A percentile compares a stretch with the other conserved stretches of the same genome.
These are phyloP conservation scores for Ceratitis capitata DNA, from an alignment of 1,140 invertebrate species.

Conservation along the genomic window DNA sequence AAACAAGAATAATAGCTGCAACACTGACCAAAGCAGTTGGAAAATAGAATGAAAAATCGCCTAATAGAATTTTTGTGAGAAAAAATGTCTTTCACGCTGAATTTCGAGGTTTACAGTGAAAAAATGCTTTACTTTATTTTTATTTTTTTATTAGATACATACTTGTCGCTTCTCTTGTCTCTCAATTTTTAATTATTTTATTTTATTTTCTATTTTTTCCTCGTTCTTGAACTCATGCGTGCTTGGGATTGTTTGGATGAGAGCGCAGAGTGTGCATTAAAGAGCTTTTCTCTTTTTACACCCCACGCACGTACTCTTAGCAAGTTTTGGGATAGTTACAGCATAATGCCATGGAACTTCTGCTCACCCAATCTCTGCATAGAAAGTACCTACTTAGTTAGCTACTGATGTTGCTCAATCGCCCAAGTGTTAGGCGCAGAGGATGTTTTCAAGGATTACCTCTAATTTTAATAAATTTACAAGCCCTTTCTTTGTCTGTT, in stretches of 20 bases:
- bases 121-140: not conserved
- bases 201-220: too few species aligned
- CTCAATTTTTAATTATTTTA: too few species aligned
- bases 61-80: slow-evolving; percentile 34
- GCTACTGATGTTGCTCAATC: too few species aligned
- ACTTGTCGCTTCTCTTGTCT: not conserved
- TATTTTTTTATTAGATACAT: not conserved
- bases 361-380: too few species aligned
- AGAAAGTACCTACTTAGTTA: too few species aligned
- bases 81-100: slow-evolving; percentile 28
- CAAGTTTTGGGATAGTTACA: too few species aligned
- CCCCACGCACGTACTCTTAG: not conserved
- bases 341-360: too few species aligned
- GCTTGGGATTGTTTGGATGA: not conserved
- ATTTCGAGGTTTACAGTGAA: slow-evolving; percentile 15
- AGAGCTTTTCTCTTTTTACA: not conserved
- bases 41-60: too few species aligned
- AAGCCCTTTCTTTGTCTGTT: too few species aligned
- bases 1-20: not conserved
- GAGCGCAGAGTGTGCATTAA: not conserved
- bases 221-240: not conserved
- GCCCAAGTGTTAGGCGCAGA: too few species aligned
- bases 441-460: too few species aligned
- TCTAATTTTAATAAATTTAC: too few species aligned
- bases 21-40: not conserved